These are phyloP conservation scores for Melanchra persicariae DNA, from an alignment of 2,888 invertebrate species.

Conservation along the genomic window DNA sequence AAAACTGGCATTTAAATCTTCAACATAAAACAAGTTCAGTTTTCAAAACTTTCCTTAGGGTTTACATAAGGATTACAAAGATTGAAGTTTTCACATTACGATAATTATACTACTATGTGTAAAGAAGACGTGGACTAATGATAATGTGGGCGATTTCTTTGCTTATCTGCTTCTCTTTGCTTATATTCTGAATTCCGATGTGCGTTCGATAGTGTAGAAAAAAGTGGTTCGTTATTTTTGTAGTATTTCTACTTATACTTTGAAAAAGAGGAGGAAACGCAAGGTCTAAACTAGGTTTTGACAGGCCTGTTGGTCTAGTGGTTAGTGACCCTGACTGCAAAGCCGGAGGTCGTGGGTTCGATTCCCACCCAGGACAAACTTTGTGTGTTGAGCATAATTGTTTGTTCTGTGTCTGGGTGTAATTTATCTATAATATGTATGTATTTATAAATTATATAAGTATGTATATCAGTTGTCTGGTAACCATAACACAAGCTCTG, in stretches of 20 bases:
- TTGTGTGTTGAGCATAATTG: too few relatives aligned
- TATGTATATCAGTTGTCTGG: too few relatives aligned
- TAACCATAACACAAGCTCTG: too few relatives aligned
- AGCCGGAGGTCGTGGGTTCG: too few relatives aligned
- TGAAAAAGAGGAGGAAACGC: not conserved
- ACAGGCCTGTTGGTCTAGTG: too few relatives aligned
- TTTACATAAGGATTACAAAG: slow-evolving; percentile 1
- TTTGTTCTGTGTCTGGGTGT: too few relatives aligned
- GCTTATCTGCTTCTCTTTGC: slow-evolving; percentile 34
- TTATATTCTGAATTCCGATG: slow-evolving; percentile 38
- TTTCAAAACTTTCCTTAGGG: slow-evolving; percentile 2
- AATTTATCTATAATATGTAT: too few relatives aligned
- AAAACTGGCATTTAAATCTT: too few relatives aligned
- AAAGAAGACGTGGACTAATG: slow-evolving; percentile 33
- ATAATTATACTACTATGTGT: slow-evolving; percentile 20
- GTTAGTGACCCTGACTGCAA: too few relatives aligned
- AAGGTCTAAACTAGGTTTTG: not conserved
- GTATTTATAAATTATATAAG: too few relatives aligned
- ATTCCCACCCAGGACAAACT: too few relatives aligned
- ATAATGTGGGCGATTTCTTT: slow-evolving; percentile 30
- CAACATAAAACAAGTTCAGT: too few relatives aligned
- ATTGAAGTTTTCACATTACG: slow-evolving; percentile 27
- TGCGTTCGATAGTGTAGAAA: not conserved
- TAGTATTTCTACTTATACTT: not conserved
- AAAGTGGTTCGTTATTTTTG: slow-evolving; percentile 12